Evolutionary conservation across 1,140 invertebrate genomes (phyloP).

Genomic region (Diorhabda sublineata): DNA sequence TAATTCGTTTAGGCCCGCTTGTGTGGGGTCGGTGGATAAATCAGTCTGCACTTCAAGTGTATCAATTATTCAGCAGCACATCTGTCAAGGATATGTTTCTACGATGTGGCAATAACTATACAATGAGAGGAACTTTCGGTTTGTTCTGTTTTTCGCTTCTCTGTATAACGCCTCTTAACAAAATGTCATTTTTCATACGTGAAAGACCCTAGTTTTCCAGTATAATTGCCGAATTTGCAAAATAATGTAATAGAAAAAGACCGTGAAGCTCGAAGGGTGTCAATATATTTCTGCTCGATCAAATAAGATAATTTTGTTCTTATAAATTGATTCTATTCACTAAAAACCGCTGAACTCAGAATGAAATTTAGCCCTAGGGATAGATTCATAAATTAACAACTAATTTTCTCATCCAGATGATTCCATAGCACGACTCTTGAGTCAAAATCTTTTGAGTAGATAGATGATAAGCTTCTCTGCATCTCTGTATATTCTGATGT

Average conservation of each 20-base stretch:
- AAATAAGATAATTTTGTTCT: background rate
- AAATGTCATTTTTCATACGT: slow-evolving; percentile 24
- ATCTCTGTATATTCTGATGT: too few relatives aligned
- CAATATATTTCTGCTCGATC: slow-evolving; percentile 8
- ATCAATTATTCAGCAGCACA: slow-evolving; percentile 39
- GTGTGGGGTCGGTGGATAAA: slow-evolving; percentile 29
- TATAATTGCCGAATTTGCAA: slow-evolving; percentile 29
- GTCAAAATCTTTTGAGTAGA: too few relatives aligned
- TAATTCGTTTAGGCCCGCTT: slow-evolving; percentile 22
- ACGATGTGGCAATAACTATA: slow-evolving; percentile 26
- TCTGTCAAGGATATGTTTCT: slow-evolving; percentile 35
- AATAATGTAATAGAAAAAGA: slow-evolving; percentile 18
- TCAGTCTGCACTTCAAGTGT: slow-evolving; percentile 34
- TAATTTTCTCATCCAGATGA: too few relatives aligned
- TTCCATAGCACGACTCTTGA: too few relatives aligned
- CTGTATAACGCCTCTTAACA: background rate
- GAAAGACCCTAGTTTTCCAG: slow-evolving; percentile 17
- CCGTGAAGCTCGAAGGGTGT: slow-evolving; percentile 5
- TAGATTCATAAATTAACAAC: too few relatives aligned
- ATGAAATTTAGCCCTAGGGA: too few relatives aligned
- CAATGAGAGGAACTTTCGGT: slow-evolving; percentile 27
- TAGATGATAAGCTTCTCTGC: too few relatives aligned
- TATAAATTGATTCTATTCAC: too few relatives aligned
- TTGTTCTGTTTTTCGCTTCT: slow-evolving; percentile 26
- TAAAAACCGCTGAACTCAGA: too few relatives aligned